These are phyloP conservation scores for Calycopis cecrops DNA, from an alignment of 1,140 invertebrate genomes.

Conservation along the genomic window DNA sequence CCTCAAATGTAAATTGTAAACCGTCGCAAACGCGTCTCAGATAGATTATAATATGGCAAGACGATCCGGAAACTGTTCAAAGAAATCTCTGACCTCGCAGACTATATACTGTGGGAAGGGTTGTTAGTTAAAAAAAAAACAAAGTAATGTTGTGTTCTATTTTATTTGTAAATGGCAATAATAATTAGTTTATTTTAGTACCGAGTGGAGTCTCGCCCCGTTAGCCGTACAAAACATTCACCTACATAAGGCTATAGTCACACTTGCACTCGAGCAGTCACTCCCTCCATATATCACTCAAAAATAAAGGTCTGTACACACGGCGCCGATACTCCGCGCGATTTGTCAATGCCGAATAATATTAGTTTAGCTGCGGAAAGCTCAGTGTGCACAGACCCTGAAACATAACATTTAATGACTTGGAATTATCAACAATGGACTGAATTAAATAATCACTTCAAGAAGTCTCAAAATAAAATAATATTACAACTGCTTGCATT, in stretches of 20 bases:
- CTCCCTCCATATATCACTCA: not conserved
- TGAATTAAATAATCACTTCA: not conserved
- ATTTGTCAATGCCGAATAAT: not conserved
- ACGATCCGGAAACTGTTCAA: too few species aligned
- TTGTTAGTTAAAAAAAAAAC: not conserved
- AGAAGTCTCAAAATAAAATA: not conserved
- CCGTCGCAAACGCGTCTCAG: too few species aligned
- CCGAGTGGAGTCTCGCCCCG: not conserved
- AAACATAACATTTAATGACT: not conserved
- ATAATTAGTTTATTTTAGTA: slow-evolving; percentile 8
- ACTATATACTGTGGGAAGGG: too few species aligned
- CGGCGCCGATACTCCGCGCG: too few species aligned
- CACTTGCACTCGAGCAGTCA: not conserved
- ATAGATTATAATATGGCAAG: too few species aligned
- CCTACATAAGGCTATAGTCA: not conserved
- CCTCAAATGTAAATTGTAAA: too few species aligned
- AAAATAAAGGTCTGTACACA: too few species aligned
- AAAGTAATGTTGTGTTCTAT: not conserved
- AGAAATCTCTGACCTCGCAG: too few species aligned
- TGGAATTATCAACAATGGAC: not conserved
- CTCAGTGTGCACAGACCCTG: not conserved
- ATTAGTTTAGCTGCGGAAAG: not conserved
- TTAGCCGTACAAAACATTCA: slow-evolving; percentile 1
- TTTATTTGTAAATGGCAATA: slow-evolving; percentile 12
- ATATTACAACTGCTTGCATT: too few species aligned